Percentiles rank a stretch among this genome's conserved stretches.
Evolutionary conservation across 2,888 invertebrate genomes (phyloP).

Genomic region (Silvanus unidentatus): DNA sequence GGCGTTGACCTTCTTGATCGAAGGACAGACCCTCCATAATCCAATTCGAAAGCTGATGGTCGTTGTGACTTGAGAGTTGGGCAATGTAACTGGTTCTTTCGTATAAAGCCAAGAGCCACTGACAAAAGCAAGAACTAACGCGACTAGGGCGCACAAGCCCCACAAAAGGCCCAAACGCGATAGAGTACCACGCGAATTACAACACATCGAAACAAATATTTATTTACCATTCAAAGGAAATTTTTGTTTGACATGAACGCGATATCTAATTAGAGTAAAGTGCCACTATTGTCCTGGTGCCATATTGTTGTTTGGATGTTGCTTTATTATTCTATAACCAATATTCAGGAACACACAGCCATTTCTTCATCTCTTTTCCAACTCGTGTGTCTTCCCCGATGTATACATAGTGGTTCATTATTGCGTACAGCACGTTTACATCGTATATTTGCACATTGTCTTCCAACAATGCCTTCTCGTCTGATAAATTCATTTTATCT

Average conservation of each 20-base stretch:
- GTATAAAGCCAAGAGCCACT: slow-evolving; percentile 50
- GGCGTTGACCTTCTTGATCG: slow-evolving; percentile 45
- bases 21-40: slow-evolving; percentile 49
- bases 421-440: slow-evolving; percentile 19
- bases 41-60: slow-evolving; percentile 49
- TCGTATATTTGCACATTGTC: slow-evolving; percentile 23
- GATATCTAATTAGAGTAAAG: no score
- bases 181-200: slow-evolving; percentile 39
- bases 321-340: no score
- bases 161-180: slow-evolving; percentile 47
- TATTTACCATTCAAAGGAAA: no score
- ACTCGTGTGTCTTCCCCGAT: neutral
- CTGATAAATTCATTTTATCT: slow-evolving; percentile 12
- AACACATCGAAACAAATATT: slow-evolving; percentile 33
- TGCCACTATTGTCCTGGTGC: no score
- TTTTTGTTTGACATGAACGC: no score
- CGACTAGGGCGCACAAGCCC: slow-evolving; percentile 45
- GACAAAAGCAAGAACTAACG: slow-evolving; percentile 47
- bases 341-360: no score
- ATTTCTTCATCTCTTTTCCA: no score
- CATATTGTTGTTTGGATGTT: no score
- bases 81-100: slow-evolving; percentile 46
- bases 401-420: slow-evolving; percentile 21
- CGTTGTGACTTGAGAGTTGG: slow-evolving; percentile 44
- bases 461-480: slow-evolving; percentile 16